These are phyloP conservation scores for Glareola pratincola DNA, from an alignment of 2,113 vertebrate species.

Conservation along the genomic window DNA sequence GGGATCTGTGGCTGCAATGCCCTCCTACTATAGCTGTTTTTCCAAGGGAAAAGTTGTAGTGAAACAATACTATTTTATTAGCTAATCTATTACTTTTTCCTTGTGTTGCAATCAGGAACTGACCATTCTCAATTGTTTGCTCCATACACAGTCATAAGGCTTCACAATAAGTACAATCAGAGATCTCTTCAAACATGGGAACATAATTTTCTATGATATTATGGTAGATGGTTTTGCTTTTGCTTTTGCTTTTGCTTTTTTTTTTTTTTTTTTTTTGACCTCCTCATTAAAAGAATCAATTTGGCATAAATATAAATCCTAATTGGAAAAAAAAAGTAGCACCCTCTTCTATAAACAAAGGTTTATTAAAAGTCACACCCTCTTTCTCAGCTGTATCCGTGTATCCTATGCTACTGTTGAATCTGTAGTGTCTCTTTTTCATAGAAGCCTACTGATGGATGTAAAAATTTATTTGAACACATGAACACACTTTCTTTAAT, in stretches of 20 bases:
- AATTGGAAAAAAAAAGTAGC: neutral
- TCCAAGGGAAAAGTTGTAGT: neutral
- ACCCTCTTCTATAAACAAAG: neutral
- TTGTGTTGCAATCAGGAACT: neutral
- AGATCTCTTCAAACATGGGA: neutral
- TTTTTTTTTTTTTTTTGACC: neutral
- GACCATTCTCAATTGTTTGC: neutral
- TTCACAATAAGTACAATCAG: neutral
- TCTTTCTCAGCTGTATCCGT: neutral
- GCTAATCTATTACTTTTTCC: neutral
- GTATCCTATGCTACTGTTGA: neutral
- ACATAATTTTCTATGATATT: neutral
- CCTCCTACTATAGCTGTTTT: neutral
- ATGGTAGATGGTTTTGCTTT: rapidly evolving
- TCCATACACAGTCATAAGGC: neutral
- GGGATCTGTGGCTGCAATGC: neutral
- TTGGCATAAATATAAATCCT: neutral
- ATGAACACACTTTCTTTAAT: neutral
- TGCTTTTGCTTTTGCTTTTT: too few relatives aligned
- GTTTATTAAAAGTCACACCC: neutral
- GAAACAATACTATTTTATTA: neutral
- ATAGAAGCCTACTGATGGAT: neutral
- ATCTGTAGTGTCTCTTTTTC: neutral
- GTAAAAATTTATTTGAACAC: neutral
- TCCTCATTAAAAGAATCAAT: neutral